Evolutionary conservation across 2,888 invertebrate species (phyloP), one percentile per base, ranked within the genome.

Genomic region (Sepiola atlantica): DNA sequence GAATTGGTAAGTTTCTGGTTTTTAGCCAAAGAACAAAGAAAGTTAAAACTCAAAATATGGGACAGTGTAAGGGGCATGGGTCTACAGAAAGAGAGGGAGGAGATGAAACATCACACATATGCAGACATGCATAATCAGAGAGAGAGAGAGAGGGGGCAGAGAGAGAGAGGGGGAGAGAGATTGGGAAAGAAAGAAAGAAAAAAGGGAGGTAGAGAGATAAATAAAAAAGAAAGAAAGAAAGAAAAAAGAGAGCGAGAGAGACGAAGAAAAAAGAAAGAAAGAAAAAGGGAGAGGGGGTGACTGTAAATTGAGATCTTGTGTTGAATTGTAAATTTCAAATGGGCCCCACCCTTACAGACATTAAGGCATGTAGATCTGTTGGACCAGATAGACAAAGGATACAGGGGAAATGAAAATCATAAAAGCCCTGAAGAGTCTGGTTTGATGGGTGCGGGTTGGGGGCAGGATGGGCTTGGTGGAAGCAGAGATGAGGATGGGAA

Each of bases 251-350:
- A n/a, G 14, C 3, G n/a, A 77, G 28, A 77, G 14, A 77, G 28
- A 77, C 21, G 6, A n/a, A 21, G 3, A 2, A 24, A 24, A 24
- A 14, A n/a, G 12, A 16, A 32, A 77, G 28, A 77, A 14, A 77
- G 28, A 77, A 24, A 6, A 6, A 2, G 0, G 6, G 57, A 6
- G 32, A 16, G n/a, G 14, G 77, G n/a, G n/a, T n/a, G n/a, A 12
- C 0, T 77, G 77, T 77, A 77, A 77, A 77, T 77, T 77, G 77
- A 77, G 77, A 77, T 77, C 77, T 77, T 77, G 77, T 32, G 77
- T 77, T 77, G 77, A 77, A 77, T 77, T 77, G 77, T 77, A 77
- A 77, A 77, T 77, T 77, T 77, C n/a, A 77, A 77, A 77, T 77
- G 77, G 45, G 77, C 77, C 77, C 77, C 77, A 77, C 77, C 77